Conservation (phyloP, 2,113 vertebrate species). For the Mellivora capensis region DNA sequence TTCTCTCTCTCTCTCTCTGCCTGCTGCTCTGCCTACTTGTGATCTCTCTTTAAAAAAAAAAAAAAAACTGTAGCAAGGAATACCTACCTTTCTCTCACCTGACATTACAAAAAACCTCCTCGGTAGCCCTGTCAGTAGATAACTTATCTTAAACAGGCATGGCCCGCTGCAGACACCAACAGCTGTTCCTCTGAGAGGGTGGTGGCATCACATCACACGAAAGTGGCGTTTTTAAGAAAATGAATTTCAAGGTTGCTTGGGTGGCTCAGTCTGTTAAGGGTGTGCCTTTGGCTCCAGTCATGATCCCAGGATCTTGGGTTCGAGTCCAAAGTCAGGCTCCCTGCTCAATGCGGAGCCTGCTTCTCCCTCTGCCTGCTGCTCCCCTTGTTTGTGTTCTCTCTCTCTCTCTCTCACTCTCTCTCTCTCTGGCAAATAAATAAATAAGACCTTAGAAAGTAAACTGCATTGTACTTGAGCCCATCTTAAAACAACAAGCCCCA, state of each 20-base stretch:
- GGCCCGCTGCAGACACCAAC: not conserved
- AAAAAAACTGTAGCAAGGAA: too few species aligned
- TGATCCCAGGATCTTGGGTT: too few species aligned
- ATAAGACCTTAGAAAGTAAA: not conserved
- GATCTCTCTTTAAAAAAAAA: too few species aligned
- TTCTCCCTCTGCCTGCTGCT: not conserved
- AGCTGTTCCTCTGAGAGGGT: not conserved
- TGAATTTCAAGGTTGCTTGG: not conserved
- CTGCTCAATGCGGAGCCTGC: not conserved
- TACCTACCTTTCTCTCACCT: not conserved
- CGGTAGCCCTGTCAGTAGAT: not conserved
- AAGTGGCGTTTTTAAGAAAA: not conserved
- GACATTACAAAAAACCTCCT: not conserved
- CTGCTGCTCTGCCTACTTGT: too few species aligned
- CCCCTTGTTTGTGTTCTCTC: not conserved
- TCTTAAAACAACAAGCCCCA: not conserved
- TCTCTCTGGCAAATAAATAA: not conserved
- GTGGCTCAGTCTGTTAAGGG: not conserved
- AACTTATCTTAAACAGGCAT: not conserved
- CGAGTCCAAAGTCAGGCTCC: too few species aligned
- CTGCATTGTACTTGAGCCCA: not conserved
- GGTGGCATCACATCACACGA: not conserved
- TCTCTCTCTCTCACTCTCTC: too few species aligned
- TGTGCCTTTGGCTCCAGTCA: too few species aligned
- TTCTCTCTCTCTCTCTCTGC: too few species aligned